These are phyloP conservation scores for Herpetotheres cachinnans DNA, from an alignment of 2,113 vertebrate genomes.

Conservation along the genomic window DNA sequence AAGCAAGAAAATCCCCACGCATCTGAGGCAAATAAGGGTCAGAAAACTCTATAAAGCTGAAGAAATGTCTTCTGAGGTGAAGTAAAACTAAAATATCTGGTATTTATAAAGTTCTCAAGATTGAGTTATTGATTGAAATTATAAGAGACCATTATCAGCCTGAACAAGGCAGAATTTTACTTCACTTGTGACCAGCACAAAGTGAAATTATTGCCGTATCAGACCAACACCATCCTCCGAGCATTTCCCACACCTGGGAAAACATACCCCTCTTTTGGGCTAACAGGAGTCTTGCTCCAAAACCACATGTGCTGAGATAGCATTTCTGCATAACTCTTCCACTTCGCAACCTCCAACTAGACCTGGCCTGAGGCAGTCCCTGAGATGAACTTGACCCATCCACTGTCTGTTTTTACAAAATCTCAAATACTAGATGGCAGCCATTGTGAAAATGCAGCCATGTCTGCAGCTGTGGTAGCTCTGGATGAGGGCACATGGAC, in stretches of 20 bases:
- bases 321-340: not conserved
- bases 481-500: not conserved
- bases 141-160: not conserved
- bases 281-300: not conserved
- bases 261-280: not conserved
- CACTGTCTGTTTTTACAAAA: not conserved
- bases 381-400: not conserved
- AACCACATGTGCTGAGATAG: not conserved
- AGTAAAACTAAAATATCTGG: not conserved
- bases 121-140: not conserved
- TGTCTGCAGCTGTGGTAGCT: not conserved
- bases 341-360: not conserved
- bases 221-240: not conserved
- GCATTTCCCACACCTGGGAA: not conserved
- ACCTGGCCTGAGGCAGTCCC: not conserved
- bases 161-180: not conserved
- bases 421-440: not conserved
- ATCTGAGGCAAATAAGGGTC: not conserved
- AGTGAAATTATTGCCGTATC: not conserved
- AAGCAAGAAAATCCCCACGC: not conserved
- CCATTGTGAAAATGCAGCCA: not conserved
- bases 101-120: not conserved
- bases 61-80: not conserved
- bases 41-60: not conserved
- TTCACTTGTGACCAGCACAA: not conserved